Percentiles rank a stretch among this genome's conserved stretches.
phyloP scores from a whole-genome alignment of 2,888 invertebrate genomes.

The Mimachlamys varia region DNA sequence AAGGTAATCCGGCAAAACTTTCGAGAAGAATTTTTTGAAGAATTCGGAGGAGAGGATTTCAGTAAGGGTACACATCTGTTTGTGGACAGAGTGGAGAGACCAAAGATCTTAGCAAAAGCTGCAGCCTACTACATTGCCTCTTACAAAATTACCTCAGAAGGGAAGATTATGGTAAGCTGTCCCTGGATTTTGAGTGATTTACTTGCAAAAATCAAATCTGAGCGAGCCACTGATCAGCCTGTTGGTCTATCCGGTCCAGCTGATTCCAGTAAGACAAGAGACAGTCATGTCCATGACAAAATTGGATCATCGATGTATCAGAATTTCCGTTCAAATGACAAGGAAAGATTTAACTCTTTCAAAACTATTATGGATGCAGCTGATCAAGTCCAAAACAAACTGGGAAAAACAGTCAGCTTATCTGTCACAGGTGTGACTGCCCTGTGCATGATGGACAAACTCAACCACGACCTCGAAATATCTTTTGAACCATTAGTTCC shows the following conservation, averaged over 20 bases:
- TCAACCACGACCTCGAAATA: no score
- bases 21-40: slow-evolving; percentile 40
- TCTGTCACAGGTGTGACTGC: no score
- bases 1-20: background rate
- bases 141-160: background rate
- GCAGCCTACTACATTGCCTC: slow-evolving; percentile 38
- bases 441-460: no score
- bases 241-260: no score
- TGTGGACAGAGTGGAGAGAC: background rate
- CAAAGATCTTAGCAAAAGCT: slow-evolving; percentile 36
- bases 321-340: background rate
- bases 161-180: slow-evolving; percentile 39
- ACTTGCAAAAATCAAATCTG: background rate
- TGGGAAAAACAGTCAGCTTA: no score
- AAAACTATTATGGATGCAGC: background rate
- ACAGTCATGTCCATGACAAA: background rate
- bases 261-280: no score
- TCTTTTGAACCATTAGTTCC: no score
- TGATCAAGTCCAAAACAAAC: no score
- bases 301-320: background rate
- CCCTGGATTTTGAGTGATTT: slow-evolving; percentile 39
- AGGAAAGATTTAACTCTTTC: no score
- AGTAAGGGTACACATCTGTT: background rate
- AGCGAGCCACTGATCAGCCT: background rate
- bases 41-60: slow-evolving; percentile 39